Evolutionary conservation across 2,888 invertebrate species (phyloP), one percentile per base, ranked within the genome.

Genomic region (Volucella bombylans): DNA sequence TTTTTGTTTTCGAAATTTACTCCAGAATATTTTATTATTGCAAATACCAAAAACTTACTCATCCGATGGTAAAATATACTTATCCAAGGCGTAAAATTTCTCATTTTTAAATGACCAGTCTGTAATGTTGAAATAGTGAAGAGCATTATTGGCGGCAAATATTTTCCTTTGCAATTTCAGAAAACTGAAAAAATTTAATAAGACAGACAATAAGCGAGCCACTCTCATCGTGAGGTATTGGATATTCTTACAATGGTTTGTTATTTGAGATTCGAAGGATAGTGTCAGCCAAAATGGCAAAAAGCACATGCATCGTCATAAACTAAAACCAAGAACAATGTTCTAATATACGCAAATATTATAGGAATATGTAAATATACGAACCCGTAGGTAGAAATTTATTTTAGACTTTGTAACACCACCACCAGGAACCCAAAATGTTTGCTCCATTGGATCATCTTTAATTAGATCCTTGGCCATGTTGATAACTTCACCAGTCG

Each of bases 161-260:
- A 98, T 95, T 87, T 95, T 95, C n/a, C 95, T 93, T 89, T 98
- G 97, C 38, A 97, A 89, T 90, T 94, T 95, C 10, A 97, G 91
- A 80, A 98, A 92, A 92, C 97, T 98, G 23, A 47, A 57, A 47
- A 71, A 39, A 2, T 12, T 39, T 1, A 62, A 12, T 38, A 11
- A 69, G 14, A 1, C 14, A 11, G 8, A 14, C 1, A 14, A 4
- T 31, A 31, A 31, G 31, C 4, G 0, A 31, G 31, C 31, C 31
- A 6, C 6, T 6, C 31, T 6, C 31, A 31, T 31, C 6, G 31
- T 31, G 6, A 31, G 8, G 23, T 31, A 62, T 62, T 3, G 10
- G 11, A 10, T 0, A 3, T 39, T 87, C 94, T 93, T 91, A 95
- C 96, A 95, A 93, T 10, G 96, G 95, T 89, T 95, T 95, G 78